phyloP scores from a whole-genome alignment of 2,797 vertebrate species.

The Podarcis lilfordi region DNA sequence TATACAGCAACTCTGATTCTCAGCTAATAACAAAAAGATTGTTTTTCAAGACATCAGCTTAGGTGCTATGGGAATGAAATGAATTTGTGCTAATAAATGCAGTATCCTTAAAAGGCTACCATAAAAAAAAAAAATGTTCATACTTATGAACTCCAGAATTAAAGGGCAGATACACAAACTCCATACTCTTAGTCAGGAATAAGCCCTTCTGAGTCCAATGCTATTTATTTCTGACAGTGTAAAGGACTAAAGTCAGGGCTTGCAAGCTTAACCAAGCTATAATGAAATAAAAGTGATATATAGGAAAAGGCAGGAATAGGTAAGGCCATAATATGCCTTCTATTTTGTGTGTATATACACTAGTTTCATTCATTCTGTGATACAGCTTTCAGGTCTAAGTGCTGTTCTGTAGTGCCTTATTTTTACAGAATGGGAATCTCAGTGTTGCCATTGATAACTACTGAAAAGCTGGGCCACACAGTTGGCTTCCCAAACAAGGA shows the following conservation, averaged over 20 bases:
- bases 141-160: background rate
- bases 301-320: background rate
- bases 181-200: background rate
- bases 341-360: background rate
- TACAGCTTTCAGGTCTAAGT: background rate
- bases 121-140: background rate
- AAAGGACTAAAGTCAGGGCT: background rate
- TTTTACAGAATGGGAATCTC: background rate
- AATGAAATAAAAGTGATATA: background rate
- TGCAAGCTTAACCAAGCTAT: background rate
- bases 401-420: background rate
- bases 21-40: constrained; percentile 6
- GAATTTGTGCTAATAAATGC: background rate
- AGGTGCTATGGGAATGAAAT: background rate
- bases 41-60: background rate
- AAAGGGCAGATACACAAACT: background rate
- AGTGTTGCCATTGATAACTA: background rate
- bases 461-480: background rate
- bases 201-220: background rate
- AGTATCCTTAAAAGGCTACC: background rate
- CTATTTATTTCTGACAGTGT: background rate
- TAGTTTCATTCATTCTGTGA: too few species aligned
- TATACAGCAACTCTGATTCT: background rate
- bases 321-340: background rate
- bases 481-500: background rate